Evolutionary conservation across 2,797 vertebrate genomes (phyloP).

Genomic region (Eospalax fontanierii): DNA sequence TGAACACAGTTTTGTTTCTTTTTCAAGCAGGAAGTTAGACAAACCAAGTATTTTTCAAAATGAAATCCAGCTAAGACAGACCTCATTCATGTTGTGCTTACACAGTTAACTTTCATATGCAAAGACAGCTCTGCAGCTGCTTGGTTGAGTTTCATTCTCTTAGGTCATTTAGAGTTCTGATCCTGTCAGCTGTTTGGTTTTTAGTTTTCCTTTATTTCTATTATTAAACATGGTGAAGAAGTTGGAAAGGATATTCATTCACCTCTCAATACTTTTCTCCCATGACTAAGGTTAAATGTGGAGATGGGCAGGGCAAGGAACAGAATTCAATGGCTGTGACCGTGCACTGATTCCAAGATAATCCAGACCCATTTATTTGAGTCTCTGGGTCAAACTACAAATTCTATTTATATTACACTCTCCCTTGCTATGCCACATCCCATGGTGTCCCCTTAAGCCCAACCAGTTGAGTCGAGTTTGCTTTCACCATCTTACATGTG

Average conservation of each 20-base stretch:
- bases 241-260: conserved; percentile 49
- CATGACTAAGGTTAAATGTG: conserved; percentile 16
- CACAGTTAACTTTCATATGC: conserved; percentile 15
- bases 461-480: not conserved
- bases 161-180: conserved; percentile 27
- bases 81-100: not conserved
- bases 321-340: not conserved
- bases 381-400: not conserved
- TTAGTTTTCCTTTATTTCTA: conserved; percentile 38
- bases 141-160: conserved; percentile 8
- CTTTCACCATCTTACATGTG: not conserved
- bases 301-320: not conserved
- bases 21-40: conserved; percentile 30
- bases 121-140: not conserved
- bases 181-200: conserved; percentile 12
- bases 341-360: not conserved
- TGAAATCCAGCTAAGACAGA: conserved; percentile 11
- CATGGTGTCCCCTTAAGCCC: not conserved
- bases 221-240: conserved; percentile 2
- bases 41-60: not conserved
- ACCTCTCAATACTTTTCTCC: conserved; percentile 34
- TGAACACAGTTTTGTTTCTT: not conserved
- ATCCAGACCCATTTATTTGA: not conserved
- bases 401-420: not conserved
- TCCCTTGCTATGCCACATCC: not conserved